Conservation (phyloP, 2,113 vertebrate species). For the Seriola quinqueradiata region DNA sequence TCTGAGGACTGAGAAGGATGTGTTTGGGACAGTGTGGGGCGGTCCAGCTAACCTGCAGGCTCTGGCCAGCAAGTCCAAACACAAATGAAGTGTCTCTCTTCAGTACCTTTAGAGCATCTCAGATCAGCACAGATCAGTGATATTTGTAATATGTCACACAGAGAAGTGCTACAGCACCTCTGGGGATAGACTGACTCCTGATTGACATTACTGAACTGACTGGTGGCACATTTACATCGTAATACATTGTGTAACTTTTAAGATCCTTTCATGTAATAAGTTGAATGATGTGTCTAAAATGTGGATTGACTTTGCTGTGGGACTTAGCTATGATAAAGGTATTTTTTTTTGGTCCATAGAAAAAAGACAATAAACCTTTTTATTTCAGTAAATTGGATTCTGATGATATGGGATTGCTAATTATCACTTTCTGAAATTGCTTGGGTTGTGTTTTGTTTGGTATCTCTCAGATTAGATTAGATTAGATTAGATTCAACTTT, state of each 20-base stretch:
- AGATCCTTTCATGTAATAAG: neutral
- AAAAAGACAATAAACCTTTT: neutral
- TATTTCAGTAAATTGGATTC: neutral
- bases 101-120: too few relatives aligned
- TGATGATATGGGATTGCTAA: neutral
- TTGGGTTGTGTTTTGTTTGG: neutral
- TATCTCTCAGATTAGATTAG: too few relatives aligned
- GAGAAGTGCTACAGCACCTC: neutral
- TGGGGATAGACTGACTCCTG: neutral
- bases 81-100: slow-evolving; percentile 82
- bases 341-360: neutral
- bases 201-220: neutral
- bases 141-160: neutral
- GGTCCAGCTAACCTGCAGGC: slow-evolving; percentile 91
- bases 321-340: neutral
- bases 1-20: slow-evolving; percentile 88
- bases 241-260: neutral
- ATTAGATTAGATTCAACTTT: too few relatives aligned
- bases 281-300: neutral
- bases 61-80: slow-evolving; percentile 85
- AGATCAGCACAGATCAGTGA: neutral
- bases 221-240: neutral
- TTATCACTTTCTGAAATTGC: neutral
- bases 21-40: slow-evolving; percentile 94
- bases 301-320: neutral